Base-by-base conservation (phyloP, 2,888 invertebrate genomes). In the Poecilobothrus nobilitatus region DNA sequence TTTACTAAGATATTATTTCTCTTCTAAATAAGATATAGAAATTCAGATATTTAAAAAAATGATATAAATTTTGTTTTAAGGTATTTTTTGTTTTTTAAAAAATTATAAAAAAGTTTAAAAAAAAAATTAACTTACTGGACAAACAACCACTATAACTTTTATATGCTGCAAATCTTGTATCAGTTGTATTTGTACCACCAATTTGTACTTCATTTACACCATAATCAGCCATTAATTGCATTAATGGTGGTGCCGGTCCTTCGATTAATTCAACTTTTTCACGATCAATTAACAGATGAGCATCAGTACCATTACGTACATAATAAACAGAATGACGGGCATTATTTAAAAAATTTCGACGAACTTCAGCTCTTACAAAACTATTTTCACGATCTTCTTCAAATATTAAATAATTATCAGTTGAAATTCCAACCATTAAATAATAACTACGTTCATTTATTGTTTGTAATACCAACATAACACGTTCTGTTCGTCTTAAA, bases 131-230 rank as follows among this genome's bases (percentile, higher is more conserved):
- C 89, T 87, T 82, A 94, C 94, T 95, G 72, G 94, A 94, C 71
- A 95, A 84, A 80, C 95, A 95, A 69, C 95, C 94, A 76, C 91
- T 92, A 80, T 94, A 95, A 74, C 92, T 91, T 77, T 91, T 92
- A 77, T 91, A 94, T 70, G 90, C 89, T 71, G 88, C 88, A 74
- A 94, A 89, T 72, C 93, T 85, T 5, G 91, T 89, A 78, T 94
- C 93, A 6, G 89, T 90, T 7, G 92, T 92, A 75, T 92, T 93
- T 20, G 94, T 86, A 33, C 94, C 94, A 15, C 94, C 94, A 68
- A 95, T 88, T 79, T 93, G 92, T 12, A 94, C 91, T 76, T 93
- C 92, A 78, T 92, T 92, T 20, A 89, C 87, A 10, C 91, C 89
- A 65, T 85, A 81, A 73, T 87, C 88, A 6, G 85, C 83, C n/a